Conservation (phyloP, 2,888 invertebrate species). For the Loripinus fragilis region DNA sequence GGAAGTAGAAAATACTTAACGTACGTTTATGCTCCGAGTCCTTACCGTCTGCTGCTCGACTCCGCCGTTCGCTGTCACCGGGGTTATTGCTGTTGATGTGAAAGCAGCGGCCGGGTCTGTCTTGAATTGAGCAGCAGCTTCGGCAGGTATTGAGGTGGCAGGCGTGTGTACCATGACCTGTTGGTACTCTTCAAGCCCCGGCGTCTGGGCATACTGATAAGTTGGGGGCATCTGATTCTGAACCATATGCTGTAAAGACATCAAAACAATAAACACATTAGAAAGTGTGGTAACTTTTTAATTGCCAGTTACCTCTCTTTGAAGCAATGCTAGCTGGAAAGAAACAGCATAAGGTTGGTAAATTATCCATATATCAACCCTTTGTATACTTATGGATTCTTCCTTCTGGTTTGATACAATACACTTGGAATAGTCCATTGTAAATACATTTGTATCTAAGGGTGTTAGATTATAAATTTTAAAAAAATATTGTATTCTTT, state of each 20-base stretch:
- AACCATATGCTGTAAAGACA: constrained; percentile 92
- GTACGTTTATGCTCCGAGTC: constrained; percentile 76
- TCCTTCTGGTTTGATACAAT: too few species aligned
- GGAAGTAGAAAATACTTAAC: constrained; percentile 59
- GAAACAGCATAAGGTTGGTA: background rate
- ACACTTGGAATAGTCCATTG: too few species aligned
- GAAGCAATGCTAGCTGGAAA: background rate
- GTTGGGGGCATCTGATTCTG: constrained; percentile 90
- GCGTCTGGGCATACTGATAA: constrained; percentile 81
- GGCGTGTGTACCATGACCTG: constrained; percentile 75
- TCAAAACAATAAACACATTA: background rate
- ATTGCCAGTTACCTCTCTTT: background rate
- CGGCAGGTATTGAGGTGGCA: constrained; percentile 67
- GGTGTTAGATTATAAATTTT: too few species aligned
- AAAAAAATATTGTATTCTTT: too few species aligned
- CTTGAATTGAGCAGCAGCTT: constrained; percentile 65
- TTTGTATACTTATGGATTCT: too few species aligned
- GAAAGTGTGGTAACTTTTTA: background rate
- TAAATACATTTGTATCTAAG: too few species aligned
- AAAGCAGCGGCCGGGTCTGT: constrained; percentile 69
- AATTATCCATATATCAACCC: too few species aligned
- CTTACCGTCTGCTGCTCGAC: constrained; percentile 87
- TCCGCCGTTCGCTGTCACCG: constrained; percentile 85
- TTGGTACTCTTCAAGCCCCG: constrained; percentile 78
- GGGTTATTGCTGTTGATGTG: constrained; percentile 76